Evolutionary conservation across 2,888 invertebrate genomes (phyloP).

Genomic region (Heliconius hortense): DNA sequence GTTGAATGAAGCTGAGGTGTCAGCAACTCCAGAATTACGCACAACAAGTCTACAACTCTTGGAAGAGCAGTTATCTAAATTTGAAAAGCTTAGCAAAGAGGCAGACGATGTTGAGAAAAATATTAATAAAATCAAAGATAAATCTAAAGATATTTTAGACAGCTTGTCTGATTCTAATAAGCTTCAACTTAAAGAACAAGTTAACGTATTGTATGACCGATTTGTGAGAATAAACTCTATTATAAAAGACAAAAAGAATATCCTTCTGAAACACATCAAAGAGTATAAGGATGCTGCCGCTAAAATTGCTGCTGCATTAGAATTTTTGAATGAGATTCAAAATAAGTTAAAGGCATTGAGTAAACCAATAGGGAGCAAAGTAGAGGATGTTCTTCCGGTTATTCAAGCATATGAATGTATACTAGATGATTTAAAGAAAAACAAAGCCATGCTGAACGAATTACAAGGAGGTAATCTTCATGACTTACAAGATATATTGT

Average conservation of each 20-base stretch:
- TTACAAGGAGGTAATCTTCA: conserved; percentile 89
- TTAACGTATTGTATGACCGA: conserved; percentile 89
- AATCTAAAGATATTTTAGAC: conserved; percentile 89
- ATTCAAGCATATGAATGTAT: conserved; percentile 90
- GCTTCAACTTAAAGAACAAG: conserved; percentile 89
- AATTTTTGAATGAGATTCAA: conserved; percentile 91
- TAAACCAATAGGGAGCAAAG: conserved; percentile 92
- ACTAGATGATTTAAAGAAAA: conserved; percentile 88
- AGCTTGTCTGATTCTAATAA: conserved; percentile 93
- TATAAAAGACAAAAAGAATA: conserved; percentile 88
- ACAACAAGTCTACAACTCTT: conserved; percentile 90
- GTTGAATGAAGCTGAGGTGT: conserved; percentile 95
- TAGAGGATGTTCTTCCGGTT: conserved; percentile 94
- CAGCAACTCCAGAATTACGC: conserved; percentile 90
- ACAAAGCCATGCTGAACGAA: conserved; percentile 89
- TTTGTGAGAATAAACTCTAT: conserved; percentile 88
- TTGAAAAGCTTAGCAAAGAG: conserved; percentile 89
- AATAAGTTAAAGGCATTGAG: conserved; percentile 90
- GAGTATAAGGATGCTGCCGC: conserved; percentile 91
- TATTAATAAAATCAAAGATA: conserved; percentile 88
- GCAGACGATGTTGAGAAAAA: conserved; percentile 86
- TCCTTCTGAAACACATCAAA: conserved; percentile 88
- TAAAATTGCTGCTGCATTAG: conserved; percentile 89
- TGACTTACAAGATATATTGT: conserved; percentile 89
- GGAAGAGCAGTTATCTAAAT: conserved; percentile 94